phyloP scores from a whole-genome alignment of 1,140 invertebrate species.

The Patella vulgata region DNA sequence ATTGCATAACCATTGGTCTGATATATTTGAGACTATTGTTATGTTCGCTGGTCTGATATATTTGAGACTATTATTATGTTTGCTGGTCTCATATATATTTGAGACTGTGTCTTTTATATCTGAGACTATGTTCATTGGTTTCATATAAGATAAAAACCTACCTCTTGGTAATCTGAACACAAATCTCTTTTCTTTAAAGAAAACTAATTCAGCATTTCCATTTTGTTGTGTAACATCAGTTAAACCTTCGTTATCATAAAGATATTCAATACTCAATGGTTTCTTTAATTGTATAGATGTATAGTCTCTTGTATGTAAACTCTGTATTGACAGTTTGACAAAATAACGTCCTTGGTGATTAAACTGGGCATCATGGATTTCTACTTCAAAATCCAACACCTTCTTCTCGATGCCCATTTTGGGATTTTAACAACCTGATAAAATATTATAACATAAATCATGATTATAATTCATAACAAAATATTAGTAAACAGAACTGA shows the following conservation, averaged over 20 bases:
- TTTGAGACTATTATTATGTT: too few species aligned
- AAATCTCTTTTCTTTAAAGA: slow-evolving; percentile 45
- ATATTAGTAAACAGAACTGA: too few species aligned
- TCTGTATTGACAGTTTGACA: slow-evolving; percentile 49
- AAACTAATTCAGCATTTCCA: slow-evolving; percentile 27
- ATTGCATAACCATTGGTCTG: too few species aligned
- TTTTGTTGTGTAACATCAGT: slow-evolving; percentile 42
- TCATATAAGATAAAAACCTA: too few species aligned
- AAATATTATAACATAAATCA: too few species aligned
- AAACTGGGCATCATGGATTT: slow-evolving; percentile 51
- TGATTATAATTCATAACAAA: too few species aligned
- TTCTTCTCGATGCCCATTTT: slow-evolving; percentile 35
- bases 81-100: too few species aligned
- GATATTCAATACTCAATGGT: slow-evolving; percentile 17
- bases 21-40: too few species aligned
- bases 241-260: slow-evolving; percentile 34
- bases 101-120: too few species aligned
- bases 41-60: too few species aligned
- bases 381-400: slow-evolving; percentile 48
- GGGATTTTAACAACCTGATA: too few species aligned
- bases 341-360: slow-evolving; percentile 52
- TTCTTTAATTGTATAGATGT: slow-evolving; percentile 19
- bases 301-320: slow-evolving; percentile 43
- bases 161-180: slow-evolving; percentile 50
- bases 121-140: too few species aligned